Base-by-base conservation (phyloP, 1,140 invertebrate genomes). In the Mercenaria mercenaria region DNA sequence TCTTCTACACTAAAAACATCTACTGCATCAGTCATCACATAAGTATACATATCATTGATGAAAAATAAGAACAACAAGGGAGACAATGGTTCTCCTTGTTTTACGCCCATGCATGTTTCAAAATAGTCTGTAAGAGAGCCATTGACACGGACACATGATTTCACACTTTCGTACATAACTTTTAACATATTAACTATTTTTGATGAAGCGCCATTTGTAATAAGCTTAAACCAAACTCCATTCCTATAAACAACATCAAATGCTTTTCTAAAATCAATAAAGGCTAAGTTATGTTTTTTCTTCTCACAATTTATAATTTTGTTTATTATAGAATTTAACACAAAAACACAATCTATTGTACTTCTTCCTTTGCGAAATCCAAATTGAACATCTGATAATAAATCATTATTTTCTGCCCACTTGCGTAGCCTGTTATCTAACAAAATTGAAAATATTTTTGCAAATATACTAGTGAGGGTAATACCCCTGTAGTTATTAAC, bases 311-410 rank as follows among this genome's bases (percentile, higher is more conserved):
- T 76, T 41, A 88, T n/a, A 37, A 76, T 37, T 43, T 79, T 88
- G n/a, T 77, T 61, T 8, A 79, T 88, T 10, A 88, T 6, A 10
- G 72, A 59, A 34, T 61, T 41, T 79, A 88, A 88, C 8, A 50
- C 59, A 61, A 88, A 86, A 52, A 86, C 76, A 56, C 72, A 76
- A 61, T 76, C 84, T 32, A 59, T n/a, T 10, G 84, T 86, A 59
- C 85, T 64, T 43, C 67, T 74, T 20, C 79, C 59, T 29, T 47
- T 41, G 37, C 50, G 18, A 64, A 88, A 88, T 8, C 69, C 50
- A 29, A 47, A 88, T 29, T 88, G 85, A 39, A 41, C 39, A 3
- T 56, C 52, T 2, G 18, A 37, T 1, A 88, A 39, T 61, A 10
- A 10, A 6, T 79, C 37, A n/a, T 64, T 64, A 37, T 39, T 23